Base-by-base conservation (phyloP, 2,888 invertebrate genomes). In the Drosophila yooni region DNA sequence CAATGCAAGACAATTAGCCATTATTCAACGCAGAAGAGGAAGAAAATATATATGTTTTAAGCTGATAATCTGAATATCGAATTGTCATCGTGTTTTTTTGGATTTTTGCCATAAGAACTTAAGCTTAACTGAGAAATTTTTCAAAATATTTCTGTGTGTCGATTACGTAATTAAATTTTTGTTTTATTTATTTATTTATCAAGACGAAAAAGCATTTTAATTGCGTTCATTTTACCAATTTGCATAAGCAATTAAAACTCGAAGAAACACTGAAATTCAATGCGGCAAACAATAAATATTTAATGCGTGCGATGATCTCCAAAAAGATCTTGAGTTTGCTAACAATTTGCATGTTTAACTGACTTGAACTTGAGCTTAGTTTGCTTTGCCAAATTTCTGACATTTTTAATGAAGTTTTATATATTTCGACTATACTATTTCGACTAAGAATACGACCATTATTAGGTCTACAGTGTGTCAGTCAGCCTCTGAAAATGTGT, bases 201-300 rank as follows among this genome's bases (percentile, higher is more conserved):
- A 18, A 46, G 21, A 21, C 15, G 13, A 27, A 51, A n/a, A 48
- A 38, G 48, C 31, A 38, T 25, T 38, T 57, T 57, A 46, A 51
- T 64, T 33, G 29, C 38, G 36, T 21, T 43, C 53, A 34, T 27
- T 53, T 54, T 13, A 36, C 25, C 36, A 54, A 61, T 70, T 67
- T 64, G 58, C 64, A 64, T 64, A 62, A 64, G 52, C 75, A 71
- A 71, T 79, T 71, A 67, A 56, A 54, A 76, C n/a, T 51, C 43
- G 65, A 51, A 29, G 25, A 54, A 34, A 43, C 40, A 50, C 51
- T 62, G 21, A 70, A 56, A 57, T 13, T 31, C 8, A 38, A 46
- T 46, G 7, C 29, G 48, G 50, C 29, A 63, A 48, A 13, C 18
- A 40, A 43, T 62, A n/a, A 56, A 56, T 62, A 43, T 54, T 43